phyloP scores from a whole-genome alignment of 2,888 invertebrate genomes.

The Taphrorychus bicolor region DNA sequence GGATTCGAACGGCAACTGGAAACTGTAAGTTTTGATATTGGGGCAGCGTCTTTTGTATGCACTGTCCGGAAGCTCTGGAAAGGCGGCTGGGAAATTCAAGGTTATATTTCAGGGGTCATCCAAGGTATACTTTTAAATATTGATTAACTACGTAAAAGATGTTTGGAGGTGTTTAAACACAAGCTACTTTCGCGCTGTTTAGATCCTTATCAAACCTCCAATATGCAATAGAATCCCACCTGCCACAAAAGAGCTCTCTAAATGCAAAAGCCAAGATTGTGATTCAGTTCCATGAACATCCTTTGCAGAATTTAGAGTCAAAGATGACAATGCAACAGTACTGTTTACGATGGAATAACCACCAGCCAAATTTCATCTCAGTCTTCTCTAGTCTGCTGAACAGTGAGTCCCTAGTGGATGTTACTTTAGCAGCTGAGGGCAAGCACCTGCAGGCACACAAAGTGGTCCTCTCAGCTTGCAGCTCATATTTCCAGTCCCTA shows the following conservation, averaged over 20 bases:
- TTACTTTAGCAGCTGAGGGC: slow-evolving; percentile 90
- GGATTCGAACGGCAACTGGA: slow-evolving; percentile 1
- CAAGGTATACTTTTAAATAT: slow-evolving; percentile 32
- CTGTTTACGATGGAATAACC: slow-evolving; percentile 84
- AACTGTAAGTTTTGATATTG: slow-evolving; percentile 16
- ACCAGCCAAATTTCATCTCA: slow-evolving; percentile 91
- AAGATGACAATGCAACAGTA: slow-evolving; percentile 60
- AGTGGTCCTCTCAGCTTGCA: slow-evolving; percentile 89
- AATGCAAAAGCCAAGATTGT: no score
- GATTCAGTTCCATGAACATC: no score
- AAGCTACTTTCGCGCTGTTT: background rate
- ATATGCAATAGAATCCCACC: no score
- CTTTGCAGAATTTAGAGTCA: no score
- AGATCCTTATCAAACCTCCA: no score
- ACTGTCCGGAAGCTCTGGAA: slow-evolving; percentile 6
- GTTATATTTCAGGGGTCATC: slow-evolving; percentile 41
- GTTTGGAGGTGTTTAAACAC: slow-evolving; percentile 20
- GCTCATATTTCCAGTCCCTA: slow-evolving; percentile 90
- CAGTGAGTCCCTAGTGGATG: slow-evolving; percentile 86
- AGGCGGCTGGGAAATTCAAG: slow-evolving; percentile 31
- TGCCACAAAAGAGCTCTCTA: no score
- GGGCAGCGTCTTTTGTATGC: no score
- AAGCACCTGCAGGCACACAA: slow-evolving; percentile 88
- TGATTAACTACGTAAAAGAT: slow-evolving; percentile 39
- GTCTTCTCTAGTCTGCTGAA: slow-evolving; percentile 85